phyloP scores from a whole-genome alignment of 2,113 vertebrate genomes.

The Sebastes schlegelii region DNA sequence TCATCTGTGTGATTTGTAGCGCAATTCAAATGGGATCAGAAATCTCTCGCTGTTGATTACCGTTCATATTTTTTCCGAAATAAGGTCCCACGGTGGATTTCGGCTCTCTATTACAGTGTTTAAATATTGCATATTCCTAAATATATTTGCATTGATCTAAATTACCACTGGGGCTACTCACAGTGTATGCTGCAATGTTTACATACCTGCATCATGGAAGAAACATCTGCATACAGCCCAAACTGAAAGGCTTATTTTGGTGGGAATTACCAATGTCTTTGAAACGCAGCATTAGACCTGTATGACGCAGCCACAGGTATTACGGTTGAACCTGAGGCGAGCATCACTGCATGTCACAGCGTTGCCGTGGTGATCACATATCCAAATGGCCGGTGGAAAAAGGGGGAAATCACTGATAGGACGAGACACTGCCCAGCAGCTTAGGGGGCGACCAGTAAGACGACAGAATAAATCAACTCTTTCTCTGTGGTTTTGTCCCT shows the following conservation, averaged over 20 bases:
- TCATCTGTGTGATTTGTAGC: no score
- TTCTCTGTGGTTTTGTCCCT: constrained; percentile 76
- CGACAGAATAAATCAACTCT: constrained; percentile 77
- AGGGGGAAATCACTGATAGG: constrained; percentile 62
- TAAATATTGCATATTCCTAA: neutral
- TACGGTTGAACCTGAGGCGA: constrained; percentile 44
- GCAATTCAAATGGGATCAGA: no score
- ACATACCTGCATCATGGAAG: neutral
- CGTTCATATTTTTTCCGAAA: no score
- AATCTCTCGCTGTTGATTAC: no score
- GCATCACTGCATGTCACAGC: constrained; percentile 53
- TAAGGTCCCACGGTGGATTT: no score
- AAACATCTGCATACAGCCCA: neutral
- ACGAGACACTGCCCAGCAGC: constrained; percentile 68
- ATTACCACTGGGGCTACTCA: neutral
- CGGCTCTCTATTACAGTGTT: neutral
- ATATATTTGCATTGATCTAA: constrained; percentile 23
- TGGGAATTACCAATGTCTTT: neutral
- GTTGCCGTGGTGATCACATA: constrained; percentile 52
- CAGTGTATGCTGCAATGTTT: no score
- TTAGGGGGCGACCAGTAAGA: constrained; percentile 65
- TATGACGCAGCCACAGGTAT: constrained; percentile 25
- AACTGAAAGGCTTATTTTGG: neutral
- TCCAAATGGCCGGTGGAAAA: constrained; percentile 53
- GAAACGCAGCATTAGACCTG: constrained; percentile 47